These are phyloP conservation scores for Ophion obscuratus DNA, from an alignment of 2,888 invertebrate genomes.

Conservation along the genomic window DNA sequence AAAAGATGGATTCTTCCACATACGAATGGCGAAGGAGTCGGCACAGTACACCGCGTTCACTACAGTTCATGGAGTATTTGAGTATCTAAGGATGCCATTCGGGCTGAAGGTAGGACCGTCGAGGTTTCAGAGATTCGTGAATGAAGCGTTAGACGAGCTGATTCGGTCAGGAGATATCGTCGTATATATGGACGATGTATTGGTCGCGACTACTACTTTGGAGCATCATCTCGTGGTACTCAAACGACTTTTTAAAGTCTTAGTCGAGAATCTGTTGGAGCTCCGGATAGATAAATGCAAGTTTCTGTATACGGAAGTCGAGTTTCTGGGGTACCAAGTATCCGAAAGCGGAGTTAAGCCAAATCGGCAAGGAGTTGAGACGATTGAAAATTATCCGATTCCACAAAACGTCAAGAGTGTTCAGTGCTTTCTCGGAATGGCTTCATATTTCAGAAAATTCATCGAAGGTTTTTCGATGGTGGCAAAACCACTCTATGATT, in stretches of 20 bases:
- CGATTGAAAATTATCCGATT: slow-evolving; percentile 64
- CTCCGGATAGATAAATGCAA: background rate
- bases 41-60: slow-evolving; percentile 23
- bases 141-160: background rate
- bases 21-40: background rate
- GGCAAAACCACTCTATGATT: slow-evolving; percentile 73
- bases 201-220: background rate
- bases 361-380: slow-evolving; percentile 41
- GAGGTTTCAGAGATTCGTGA: slow-evolving; percentile 8
- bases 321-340: background rate
- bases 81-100: slow-evolving; percentile 5
- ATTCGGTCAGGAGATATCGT: background rate
- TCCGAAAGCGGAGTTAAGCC: background rate
- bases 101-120: background rate
- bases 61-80: background rate
- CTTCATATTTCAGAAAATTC: slow-evolving; percentile 71
- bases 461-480: slow-evolving; percentile 65
- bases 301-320: background rate
- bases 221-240: background rate
- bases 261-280: background rate
- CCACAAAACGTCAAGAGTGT: slow-evolving; percentile 66
- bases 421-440: slow-evolving; percentile 60
- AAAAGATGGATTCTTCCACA: slow-evolving; percentile 6
- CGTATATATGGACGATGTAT: slow-evolving; percentile 21
- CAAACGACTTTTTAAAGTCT: background rate